A percentile compares a stretch with the other conserved stretches of the same genome.
phyloP scores from a whole-genome alignment of 2,888 invertebrate species.

The Congeria kusceri region DNA sequence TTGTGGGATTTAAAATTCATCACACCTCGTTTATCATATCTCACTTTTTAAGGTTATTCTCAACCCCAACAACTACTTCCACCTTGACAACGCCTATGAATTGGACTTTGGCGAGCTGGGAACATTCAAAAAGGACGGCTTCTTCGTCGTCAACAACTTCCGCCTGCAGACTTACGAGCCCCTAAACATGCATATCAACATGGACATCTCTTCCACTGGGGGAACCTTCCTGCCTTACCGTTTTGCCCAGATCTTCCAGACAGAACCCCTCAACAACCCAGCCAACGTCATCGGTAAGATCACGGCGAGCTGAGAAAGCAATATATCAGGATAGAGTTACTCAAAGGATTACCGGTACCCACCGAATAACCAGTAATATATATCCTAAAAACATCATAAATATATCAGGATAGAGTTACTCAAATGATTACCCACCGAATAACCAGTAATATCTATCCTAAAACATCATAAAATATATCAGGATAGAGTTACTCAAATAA shows the following conservation, averaged over 20 bases:
- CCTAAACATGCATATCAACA: conserved; percentile 40
- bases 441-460: too few species aligned
- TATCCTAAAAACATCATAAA: too few species aligned
- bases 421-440: too few species aligned
- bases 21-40: too few species aligned
- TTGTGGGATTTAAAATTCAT: too few species aligned
- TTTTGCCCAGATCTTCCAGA: conserved; percentile 20
- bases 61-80: conserved; percentile 39
- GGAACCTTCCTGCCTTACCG: conserved; percentile 31
- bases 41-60: conserved; percentile 35
- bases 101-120: conserved; percentile 47
- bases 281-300: conserved; percentile 48
- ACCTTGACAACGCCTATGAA: conserved; percentile 38
- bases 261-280: neutral
- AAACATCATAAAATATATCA: too few species aligned
- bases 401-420: too few species aligned
- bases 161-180: conserved; percentile 45
- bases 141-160: conserved; percentile 37
- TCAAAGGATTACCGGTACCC: too few species aligned
- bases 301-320: too few species aligned
- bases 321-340: too few species aligned
- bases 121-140: conserved; percentile 16
- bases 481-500: too few species aligned
- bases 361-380: too few species aligned
- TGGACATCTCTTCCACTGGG: conserved; percentile 35